phyloP scores from a whole-genome alignment of 2,888 invertebrate genomes.

The Hedya salicella region DNA sequence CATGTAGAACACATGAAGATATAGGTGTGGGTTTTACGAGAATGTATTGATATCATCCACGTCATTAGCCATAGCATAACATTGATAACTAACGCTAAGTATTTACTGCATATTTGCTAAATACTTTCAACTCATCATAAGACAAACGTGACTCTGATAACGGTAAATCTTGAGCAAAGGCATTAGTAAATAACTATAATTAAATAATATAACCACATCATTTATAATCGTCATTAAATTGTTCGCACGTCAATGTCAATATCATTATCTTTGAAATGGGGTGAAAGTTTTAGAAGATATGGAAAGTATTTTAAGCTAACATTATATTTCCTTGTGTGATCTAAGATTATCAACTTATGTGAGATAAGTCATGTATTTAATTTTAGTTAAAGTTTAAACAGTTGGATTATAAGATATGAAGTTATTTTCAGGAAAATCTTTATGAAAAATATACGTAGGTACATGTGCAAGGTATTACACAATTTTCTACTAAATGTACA shows the following conservation, averaged over 20 bases:
- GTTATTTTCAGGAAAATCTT: not conserved
- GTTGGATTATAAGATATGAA: slow-evolving; percentile 4
- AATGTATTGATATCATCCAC: not conserved
- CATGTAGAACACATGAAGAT: not conserved
- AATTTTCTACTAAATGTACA: too few species aligned
- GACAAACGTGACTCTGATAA: slow-evolving; percentile 1
- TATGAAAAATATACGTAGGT: too few species aligned
- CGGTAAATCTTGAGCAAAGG: not conserved
- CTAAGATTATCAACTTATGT: slow-evolving; percentile 22
- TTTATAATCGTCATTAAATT: slow-evolving; percentile 12
- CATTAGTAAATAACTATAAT: not conserved
- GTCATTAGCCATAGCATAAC: not conserved
- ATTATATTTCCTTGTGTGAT: slow-evolving; percentile 16
- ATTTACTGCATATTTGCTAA: slow-evolving; percentile 13
- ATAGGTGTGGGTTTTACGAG: not conserved
- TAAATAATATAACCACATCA: not conserved
- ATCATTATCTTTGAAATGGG: not conserved
- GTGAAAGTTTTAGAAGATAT: slow-evolving; percentile 15
- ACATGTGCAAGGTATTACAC: too few species aligned
- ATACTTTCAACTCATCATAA: not conserved
- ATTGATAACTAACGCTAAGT: slow-evolving; percentile 16
- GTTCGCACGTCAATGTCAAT: slow-evolving; percentile 24
- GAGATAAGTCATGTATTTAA: slow-evolving; percentile 21
- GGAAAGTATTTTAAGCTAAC: slow-evolving; percentile 31
- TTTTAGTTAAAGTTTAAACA: slow-evolving; percentile 7